phyloP scores from a whole-genome alignment of 1,140 invertebrate species.

The Trichogramma pretiosum region DNA sequence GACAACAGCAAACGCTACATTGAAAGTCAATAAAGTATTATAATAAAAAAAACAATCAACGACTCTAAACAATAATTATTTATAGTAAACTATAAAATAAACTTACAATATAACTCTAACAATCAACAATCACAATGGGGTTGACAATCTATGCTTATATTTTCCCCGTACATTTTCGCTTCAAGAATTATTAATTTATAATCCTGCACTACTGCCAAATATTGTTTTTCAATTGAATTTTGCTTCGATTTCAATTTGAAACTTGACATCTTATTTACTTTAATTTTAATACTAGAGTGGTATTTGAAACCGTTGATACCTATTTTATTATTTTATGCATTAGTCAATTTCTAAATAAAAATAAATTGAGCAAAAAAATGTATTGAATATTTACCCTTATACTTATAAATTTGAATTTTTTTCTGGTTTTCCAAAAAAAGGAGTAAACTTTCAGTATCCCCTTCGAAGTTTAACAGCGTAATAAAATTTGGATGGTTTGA shows the following conservation, averaged over 20 bases:
- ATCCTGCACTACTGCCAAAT: slow-evolving; percentile 18
- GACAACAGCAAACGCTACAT: too few relatives aligned
- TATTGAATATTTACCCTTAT: slow-evolving; percentile 23
- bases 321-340: slow-evolving; percentile 15
- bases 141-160: slow-evolving; percentile 22
- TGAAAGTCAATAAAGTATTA: too few relatives aligned
- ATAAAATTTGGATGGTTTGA: slow-evolving; percentile 24
- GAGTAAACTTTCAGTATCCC: slow-evolving; percentile 27
- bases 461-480: slow-evolving; percentile 25
- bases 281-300: slow-evolving; percentile 25
- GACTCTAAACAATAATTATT: too few relatives aligned
- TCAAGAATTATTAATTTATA: slow-evolving; percentile 36
- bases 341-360: not conserved
- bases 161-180: slow-evolving; percentile 42
- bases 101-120: too few relatives aligned
- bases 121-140: too few relatives aligned
- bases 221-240: slow-evolving; percentile 21
- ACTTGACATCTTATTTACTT: slow-evolving; percentile 20
- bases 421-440: slow-evolving; percentile 27
- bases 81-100: too few relatives aligned
- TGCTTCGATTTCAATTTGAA: slow-evolving; percentile 18
- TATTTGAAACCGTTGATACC: slow-evolving; percentile 29
- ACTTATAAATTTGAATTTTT: slow-evolving; percentile 29
- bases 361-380: too few relatives aligned
- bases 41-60: too few relatives aligned